Percentiles rank a stretch among this genome's conserved stretches.
These are phyloP conservation scores for Vesta saturnalis DNA, from an alignment of 2,888 invertebrate species.

Conservation along the genomic window DNA sequence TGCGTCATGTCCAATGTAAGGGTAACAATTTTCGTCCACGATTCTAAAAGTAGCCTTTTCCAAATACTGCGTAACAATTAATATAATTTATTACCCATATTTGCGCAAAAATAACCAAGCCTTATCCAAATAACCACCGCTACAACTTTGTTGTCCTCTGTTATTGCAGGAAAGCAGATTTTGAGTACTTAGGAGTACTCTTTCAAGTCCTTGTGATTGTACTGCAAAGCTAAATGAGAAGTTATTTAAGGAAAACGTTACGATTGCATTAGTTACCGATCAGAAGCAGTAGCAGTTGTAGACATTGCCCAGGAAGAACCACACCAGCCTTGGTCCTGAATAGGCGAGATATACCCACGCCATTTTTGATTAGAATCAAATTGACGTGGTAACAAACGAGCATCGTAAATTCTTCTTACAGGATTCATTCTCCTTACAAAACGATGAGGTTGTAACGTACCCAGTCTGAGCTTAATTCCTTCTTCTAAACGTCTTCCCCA, in stretches of 20 bases:
- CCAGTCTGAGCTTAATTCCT: conserved; percentile 73
- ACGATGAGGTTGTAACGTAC: conserved; percentile 65
- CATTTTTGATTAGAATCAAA: conserved; percentile 85
- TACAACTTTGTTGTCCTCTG: conserved; percentile 81
- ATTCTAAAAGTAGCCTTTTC: conserved; percentile 68
- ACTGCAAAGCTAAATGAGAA: conserved; percentile 73
- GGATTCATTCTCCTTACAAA: conserved; percentile 69
- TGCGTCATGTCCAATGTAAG: conserved; percentile 73
- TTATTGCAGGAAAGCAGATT: conserved; percentile 87
- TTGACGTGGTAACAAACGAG: conserved; percentile 68
- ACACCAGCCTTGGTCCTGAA: conserved; percentile 80
- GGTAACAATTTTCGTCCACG: conserved; percentile 87
- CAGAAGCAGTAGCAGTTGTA: conserved; percentile 82
- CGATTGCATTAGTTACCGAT: conserved; percentile 65
- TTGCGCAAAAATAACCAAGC: conserved; percentile 91
- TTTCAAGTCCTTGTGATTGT: conserved; percentile 83
- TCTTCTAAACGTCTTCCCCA: conserved; percentile 85
- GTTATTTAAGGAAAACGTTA: not conserved
- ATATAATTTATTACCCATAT: conserved; percentile 68
- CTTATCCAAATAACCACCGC: conserved; percentile 88
- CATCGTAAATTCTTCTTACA: conserved; percentile 68
- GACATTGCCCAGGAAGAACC: conserved; percentile 95
- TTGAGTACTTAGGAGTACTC: conserved; percentile 80
- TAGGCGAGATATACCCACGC: conserved; percentile 75
- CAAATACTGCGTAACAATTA: not conserved